These are phyloP conservation scores for Xestia xanthographa DNA, from an alignment of 2,888 invertebrate genomes.

Conservation along the genomic window DNA sequence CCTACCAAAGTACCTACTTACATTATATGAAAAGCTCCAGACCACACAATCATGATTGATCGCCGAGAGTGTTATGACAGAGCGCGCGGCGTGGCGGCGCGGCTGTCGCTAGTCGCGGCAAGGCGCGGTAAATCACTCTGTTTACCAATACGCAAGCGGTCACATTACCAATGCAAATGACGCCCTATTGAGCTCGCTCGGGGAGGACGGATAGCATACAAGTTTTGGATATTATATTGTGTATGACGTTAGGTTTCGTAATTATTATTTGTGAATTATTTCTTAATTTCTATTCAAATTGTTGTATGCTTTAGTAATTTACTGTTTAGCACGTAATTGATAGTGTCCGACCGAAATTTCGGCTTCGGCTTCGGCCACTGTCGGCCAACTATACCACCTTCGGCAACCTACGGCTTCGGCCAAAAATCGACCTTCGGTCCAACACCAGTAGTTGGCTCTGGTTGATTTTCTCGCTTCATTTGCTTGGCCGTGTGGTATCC, in stretches of 20 bases:
- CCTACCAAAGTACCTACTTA: constrained; percentile 16
- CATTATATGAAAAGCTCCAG: constrained; percentile 47
- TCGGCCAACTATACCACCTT: too few species aligned
- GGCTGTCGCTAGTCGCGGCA: constrained; percentile 55
- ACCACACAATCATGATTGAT: constrained; percentile 59
- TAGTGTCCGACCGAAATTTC: too few species aligned
- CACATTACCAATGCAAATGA: constrained; percentile 90
- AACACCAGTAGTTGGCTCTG: too few species aligned
- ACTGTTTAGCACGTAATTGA: background rate
- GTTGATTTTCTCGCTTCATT: background rate
- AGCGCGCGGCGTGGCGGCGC: constrained; percentile 33
- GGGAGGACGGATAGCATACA: constrained; percentile 73
- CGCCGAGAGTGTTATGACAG: constrained; percentile 52
- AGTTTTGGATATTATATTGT: background rate
- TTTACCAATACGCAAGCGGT: constrained; percentile 84
- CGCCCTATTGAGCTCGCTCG: constrained; percentile 83
- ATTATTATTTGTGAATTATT: background rate
- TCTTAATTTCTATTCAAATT: background rate
- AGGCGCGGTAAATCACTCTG: constrained; percentile 83
- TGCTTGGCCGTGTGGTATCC: too few species aligned
- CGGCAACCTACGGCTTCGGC: too few species aligned
- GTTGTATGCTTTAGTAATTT: background rate
- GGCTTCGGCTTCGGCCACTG: too few species aligned
- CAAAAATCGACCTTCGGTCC: too few species aligned
- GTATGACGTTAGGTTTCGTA: background rate